These are phyloP conservation scores for Chroicocephalus ridibundus DNA, from an alignment of 2,113 vertebrate species.

Conservation along the genomic window DNA sequence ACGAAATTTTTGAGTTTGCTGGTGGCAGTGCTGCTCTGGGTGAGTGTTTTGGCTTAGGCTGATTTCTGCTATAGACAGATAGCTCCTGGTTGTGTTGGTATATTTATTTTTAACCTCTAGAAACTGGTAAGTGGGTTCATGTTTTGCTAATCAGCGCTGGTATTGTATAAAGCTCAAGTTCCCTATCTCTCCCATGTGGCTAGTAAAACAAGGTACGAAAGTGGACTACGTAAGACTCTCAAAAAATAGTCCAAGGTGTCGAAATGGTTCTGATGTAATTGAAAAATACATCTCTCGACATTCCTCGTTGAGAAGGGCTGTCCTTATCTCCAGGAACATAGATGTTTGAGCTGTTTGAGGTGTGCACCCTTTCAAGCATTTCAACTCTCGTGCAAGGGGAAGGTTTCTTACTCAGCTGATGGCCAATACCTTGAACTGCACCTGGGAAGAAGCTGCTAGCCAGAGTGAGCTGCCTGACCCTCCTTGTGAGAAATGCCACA, in stretches of 20 bases:
- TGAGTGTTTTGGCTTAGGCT: background rate
- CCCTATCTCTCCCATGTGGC: background rate
- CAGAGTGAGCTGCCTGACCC: background rate
- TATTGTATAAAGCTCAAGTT: background rate
- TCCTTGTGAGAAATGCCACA: rapidly evolving
- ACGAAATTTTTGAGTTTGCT: background rate
- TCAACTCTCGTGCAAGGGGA: background rate
- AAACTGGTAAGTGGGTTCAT: background rate
- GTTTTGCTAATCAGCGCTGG: background rate
- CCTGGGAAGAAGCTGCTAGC: background rate
- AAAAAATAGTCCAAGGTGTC: background rate
- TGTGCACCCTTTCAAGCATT: background rate
- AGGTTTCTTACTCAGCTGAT: background rate
- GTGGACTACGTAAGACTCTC: background rate
- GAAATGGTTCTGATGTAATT: background rate
- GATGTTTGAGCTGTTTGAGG: background rate
- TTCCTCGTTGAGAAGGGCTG: background rate
- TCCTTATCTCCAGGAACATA: background rate
- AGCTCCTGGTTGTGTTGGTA: background rate
- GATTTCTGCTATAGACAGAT: background rate
- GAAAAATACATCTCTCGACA: background rate
- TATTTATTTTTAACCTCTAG: background rate
- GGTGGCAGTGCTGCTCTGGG: background rate
- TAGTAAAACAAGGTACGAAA: background rate
- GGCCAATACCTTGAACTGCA: background rate